Evolutionary conservation across 2,797 vertebrate species (phyloP), one percentile per base, ranked within the genome.

Genomic region (Danio choprae): DNA sequence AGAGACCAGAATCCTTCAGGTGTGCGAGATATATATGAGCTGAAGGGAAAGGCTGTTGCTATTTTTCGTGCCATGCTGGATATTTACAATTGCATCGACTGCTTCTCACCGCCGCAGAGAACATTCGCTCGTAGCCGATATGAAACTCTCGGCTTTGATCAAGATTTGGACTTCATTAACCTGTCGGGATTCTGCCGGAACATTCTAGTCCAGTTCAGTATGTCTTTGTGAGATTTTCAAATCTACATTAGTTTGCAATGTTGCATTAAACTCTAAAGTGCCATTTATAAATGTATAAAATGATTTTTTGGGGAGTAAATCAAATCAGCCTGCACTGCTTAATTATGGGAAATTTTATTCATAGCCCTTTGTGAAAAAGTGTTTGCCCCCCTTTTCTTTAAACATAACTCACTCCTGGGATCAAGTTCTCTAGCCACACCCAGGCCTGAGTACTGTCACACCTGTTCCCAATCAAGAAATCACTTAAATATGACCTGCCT

Each of bases 121-220:
- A 16, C 59, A 22, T 77, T 65, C 22, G 7, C 69, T 74, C 29
- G 6, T 22, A 43, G 69, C 9, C 7, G n/a, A 20, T 50, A 6
- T 16, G 22, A 46, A 44, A 72, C 36, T 79, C 7, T 7, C 12
- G 41, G 15, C 46, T 74, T 67, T 62, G 53, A 48, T 69, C 44
- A 53, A n/a, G 4, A 48, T 36, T 81, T 43, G 20, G 51, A 62
- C 43, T 81, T 75, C 58, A 67, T 74, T 67, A 74, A 85, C 63
- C 64, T 55, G 70, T 41, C 58, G 70, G 51, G 55, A 65, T 71
- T 78, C 50, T 56, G n/a, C 46, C 7, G 40, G 51, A 43, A 72
- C 64, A 67, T 64, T 64, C 29, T 67, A 43, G 5, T 29, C 72
- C 44, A 20, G 0, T 38, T 46, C 36, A 41, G 51, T 60, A 15